Evolutionary conservation across 2,797 vertebrate genomes (phyloP).

Genomic region (Gorsachius magnificus): DNA sequence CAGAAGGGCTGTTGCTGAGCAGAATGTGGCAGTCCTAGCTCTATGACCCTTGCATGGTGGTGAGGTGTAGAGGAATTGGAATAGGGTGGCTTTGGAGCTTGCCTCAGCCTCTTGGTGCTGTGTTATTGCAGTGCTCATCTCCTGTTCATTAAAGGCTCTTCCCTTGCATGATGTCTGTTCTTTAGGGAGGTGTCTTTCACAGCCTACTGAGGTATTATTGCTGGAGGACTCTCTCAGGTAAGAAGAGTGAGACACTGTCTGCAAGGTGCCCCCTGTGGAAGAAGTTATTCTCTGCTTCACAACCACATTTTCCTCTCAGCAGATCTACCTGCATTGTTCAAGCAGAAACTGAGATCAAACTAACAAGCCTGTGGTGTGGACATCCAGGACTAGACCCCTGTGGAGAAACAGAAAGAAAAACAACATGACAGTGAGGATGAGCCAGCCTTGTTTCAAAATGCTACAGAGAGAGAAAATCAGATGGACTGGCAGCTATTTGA

Average conservation of each 20-base stretch:
- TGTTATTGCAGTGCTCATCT: background rate
- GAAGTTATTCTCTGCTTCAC: background rate
- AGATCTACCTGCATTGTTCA: background rate
- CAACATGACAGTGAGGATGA: background rate
- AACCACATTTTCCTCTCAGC: background rate
- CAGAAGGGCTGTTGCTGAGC: background rate
- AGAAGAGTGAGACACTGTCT: background rate
- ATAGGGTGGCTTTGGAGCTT: background rate
- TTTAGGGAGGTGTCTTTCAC: background rate
- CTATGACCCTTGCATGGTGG: background rate
- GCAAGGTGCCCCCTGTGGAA: background rate
- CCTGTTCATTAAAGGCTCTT: background rate
- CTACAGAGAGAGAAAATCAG: background rate
- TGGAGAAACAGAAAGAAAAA: constrained; percentile 4
- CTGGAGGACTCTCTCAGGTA: background rate
- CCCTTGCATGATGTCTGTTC: background rate
- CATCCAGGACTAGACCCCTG: background rate
- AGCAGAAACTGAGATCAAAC: background rate
- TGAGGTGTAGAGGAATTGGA: background rate
- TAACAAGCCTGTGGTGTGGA: background rate
- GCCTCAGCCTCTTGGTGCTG: background rate
- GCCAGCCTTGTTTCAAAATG: background rate
- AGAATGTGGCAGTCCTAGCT: accelerated
- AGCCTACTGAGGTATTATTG: background rate
- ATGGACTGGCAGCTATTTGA: background rate